Percentiles rank a stretch among this genome's conserved stretches.
Evolutionary conservation across 2,797 vertebrate genomes (phyloP).

Genomic region (Falco biarmicus): DNA sequence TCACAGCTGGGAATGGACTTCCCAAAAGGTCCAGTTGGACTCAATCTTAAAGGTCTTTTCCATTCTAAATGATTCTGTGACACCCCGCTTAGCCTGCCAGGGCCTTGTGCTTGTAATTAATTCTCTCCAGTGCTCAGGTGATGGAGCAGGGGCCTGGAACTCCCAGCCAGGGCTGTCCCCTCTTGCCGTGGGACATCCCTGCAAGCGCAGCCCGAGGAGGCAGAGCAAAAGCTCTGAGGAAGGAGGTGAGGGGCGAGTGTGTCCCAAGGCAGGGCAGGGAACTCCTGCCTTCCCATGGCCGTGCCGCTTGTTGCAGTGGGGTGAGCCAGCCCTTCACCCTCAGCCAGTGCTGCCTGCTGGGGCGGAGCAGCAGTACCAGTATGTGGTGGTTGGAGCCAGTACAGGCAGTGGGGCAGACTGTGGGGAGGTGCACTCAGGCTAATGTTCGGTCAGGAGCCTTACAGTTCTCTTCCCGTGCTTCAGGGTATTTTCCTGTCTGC

Average conservation of each 20-base stretch:
- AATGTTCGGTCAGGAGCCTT: fast-evolving
- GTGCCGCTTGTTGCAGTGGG: background rate
- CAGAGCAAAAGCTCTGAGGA: background rate
- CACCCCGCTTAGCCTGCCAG: background rate
- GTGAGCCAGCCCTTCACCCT: background rate
- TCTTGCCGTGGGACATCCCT: background rate
- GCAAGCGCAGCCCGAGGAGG: background rate
- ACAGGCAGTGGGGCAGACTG: background rate
- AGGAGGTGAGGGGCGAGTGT: no score
- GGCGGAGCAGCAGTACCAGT: background rate
- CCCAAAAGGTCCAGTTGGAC: background rate
- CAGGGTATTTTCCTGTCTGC: background rate
- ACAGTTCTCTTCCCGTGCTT: background rate
- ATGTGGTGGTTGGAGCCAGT: background rate
- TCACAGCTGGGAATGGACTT: background rate
- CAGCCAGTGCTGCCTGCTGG: fast-evolving
- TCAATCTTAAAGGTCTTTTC: background rate
- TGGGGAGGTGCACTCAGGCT: background rate
- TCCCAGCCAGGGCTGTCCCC: background rate
- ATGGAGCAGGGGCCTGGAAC: background rate
- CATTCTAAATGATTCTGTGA: background rate
- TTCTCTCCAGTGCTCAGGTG: background rate
- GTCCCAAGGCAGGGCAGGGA: background rate
- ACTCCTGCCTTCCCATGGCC: background rate
- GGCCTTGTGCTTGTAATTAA: fast-evolving